Percentiles rank a stretch among this genome's conserved stretches.
phyloP scores from a whole-genome alignment of 2,888 invertebrate species.

The Sphaerophoria rueppellii region DNA sequence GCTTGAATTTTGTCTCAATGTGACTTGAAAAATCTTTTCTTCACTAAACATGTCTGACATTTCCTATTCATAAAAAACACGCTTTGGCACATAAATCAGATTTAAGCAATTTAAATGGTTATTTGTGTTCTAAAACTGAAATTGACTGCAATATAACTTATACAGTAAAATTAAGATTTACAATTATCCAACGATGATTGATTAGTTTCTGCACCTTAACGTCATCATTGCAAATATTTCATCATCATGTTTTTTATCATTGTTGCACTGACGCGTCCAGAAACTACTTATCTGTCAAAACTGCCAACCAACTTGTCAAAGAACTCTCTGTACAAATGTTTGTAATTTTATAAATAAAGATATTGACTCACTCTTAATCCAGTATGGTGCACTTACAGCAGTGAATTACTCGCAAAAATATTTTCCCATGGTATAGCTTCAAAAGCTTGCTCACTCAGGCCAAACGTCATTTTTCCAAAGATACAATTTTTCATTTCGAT shows the following conservation, averaged over 20 bases:
- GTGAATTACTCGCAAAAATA: slow-evolving; percentile 39
- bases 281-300: slow-evolving; percentile 13
- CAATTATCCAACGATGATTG: not conserved
- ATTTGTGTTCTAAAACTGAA: no score
- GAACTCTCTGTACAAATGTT: slow-evolving; percentile 31
- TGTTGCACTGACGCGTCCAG: not conserved
- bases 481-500: slow-evolving; percentile 59
- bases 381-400: slow-evolving; percentile 13
- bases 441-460: not conserved
- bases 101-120: no score
- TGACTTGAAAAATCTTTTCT: no score
- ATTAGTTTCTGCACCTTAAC: slow-evolving; percentile 27
- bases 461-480: slow-evolving; percentile 39
- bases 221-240: slow-evolving; percentile 41
- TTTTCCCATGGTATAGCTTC: slow-evolving; percentile 48
- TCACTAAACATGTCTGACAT: no score
- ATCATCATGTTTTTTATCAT: slow-evolving; percentile 21
- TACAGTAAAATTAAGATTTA: not conserved
- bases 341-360: slow-evolving; percentile 58
- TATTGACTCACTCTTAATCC: slow-evolving; percentile 43
- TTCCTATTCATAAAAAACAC: no score
- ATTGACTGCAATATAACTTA: no score
- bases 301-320: slow-evolving; percentile 39
- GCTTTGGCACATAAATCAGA: no score
- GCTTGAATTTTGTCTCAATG: no score